Conservation (phyloP, 2,888 invertebrate genomes). For the Ennomos fuscantarius region DNA sequence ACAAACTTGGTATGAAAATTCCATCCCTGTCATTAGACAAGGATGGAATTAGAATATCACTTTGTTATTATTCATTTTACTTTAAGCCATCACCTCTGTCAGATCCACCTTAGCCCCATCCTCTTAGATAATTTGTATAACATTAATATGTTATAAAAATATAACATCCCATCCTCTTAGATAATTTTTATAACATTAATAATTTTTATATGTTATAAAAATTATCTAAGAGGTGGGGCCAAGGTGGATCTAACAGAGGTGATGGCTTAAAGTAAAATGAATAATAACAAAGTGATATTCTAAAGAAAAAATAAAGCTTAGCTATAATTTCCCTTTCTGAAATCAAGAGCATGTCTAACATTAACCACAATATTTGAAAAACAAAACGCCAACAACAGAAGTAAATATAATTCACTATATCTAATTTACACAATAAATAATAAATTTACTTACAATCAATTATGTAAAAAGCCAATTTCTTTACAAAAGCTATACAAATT, state of each 20-base stretch:
- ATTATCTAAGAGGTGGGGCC: constrained; percentile 54
- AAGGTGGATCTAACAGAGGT: constrained; percentile 28
- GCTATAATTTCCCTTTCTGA: not conserved
- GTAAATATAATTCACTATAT: constrained; percentile 26
- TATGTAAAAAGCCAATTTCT: constrained; percentile 52
- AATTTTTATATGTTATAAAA: too few relatives aligned
- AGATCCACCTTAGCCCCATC: constrained; percentile 49
- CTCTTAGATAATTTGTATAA: constrained; percentile 45
- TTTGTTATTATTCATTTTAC: constrained; percentile 4
- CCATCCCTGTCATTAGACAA: constrained; percentile 45
- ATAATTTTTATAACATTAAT: too few relatives aligned
- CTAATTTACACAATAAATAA: not conserved
- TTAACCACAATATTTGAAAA: constrained; percentile 11
- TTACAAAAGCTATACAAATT: constrained; percentile 60
- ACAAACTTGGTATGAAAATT: constrained; percentile 32
- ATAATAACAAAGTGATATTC: not conserved
- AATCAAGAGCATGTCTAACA: not conserved
- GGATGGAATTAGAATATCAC: not conserved
- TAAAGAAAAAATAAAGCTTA: not conserved
- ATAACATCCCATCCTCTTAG: too few relatives aligned
- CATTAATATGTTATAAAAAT: too few relatives aligned
- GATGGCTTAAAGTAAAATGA: constrained; percentile 16
- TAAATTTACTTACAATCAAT: constrained; percentile 17
- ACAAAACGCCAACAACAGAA: constrained; percentile 7
- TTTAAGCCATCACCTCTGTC: constrained; percentile 16